Evolutionary conservation across 2,888 invertebrate species (phyloP).

Genomic region (Drepanosiphum platanoidis): DNA sequence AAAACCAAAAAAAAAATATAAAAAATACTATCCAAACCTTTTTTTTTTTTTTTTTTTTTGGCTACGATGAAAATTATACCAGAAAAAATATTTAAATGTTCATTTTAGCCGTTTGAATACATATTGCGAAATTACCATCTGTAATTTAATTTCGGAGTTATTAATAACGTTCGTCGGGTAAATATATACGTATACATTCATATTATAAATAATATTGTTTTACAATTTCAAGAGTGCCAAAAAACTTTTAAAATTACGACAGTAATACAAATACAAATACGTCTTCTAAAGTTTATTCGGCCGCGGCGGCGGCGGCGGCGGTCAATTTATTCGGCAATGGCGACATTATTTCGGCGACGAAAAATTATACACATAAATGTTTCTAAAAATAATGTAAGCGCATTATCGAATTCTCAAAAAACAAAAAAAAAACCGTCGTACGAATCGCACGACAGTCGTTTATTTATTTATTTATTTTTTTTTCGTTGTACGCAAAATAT

Average conservation of each 20-base stretch:
- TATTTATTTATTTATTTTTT: too few relatives aligned
- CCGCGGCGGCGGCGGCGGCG: too few relatives aligned
- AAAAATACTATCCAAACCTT: background rate
- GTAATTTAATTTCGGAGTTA: conserved; percentile 7
- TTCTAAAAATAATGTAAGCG: background rate
- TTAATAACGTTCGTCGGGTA: background rate
- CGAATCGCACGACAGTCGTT: background rate
- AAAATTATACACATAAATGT: background rate
- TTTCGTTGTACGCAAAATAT: conserved; percentile 1
- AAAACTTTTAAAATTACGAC: background rate
- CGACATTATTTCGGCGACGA: background rate
- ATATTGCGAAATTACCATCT: conserved; percentile 5
- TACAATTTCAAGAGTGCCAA: background rate
- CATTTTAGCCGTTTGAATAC: background rate
- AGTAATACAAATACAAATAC: background rate
- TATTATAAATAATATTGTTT: background rate
- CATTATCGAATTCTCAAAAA: background rate
- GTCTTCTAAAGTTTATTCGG: too few relatives aligned
- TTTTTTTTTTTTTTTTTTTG: too few relatives aligned
- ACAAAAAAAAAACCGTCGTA: background rate
- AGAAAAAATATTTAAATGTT: background rate
- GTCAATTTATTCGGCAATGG: background rate
- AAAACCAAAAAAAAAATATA: background rate
- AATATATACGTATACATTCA: background rate
- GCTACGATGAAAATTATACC: background rate